Base-by-base conservation (phyloP, 1,140 invertebrate species). In the Drosophila sulfurigaster region DNA sequence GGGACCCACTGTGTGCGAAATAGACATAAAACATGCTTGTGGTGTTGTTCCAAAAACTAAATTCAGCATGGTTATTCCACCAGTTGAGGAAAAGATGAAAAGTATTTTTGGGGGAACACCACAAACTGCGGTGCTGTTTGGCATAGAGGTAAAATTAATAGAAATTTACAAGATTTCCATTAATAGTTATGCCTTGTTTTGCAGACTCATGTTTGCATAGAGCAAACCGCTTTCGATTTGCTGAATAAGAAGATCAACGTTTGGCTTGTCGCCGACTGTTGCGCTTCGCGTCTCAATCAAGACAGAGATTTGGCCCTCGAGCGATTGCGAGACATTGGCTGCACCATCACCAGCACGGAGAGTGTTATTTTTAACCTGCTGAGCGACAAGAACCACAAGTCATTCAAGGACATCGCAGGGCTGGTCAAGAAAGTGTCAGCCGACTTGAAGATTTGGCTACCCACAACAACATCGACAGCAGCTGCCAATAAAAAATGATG, bases 211-310 rank as follows among this genome's bases (percentile, higher is more conserved):
- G 96, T 97, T 3, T 98, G 97, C 91, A 94, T 99, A 5, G 97
- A 98, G 88, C 96, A 97, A 86, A 98, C 97, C 1, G 96, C 96
- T 0, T 95, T 98, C 45, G 96, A 98, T 92, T 93, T 98, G 1
- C 83, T 96, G 8, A 94, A 95, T n/a, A 93, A 94, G 64, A 94
- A 95, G 15, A 94, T 94, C 66, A 93, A 95, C 79, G 97, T 98
- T 0, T 97, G 98, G 93, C 93, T 98, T 28, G 94, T 98, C 7
- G 98, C 97, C 16, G 98, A 99, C 93, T 97, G 96, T 38, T 95
- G 95, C 58, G 96, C 96, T 1, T 98, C 97, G 1, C 93, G 96
- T 28, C 94, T 94, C 8, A 93, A 95, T 64, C 95, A 96, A 93
- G 96, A 96, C 69, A 93, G 96, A 76, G 91, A 95, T 45, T 81